A percentile compares a stretch with the other conserved stretches of the same genome.
These are phyloP conservation scores for Grus americana DNA, from an alignment of 2,113 vertebrate genomes.

Conservation along the genomic window DNA sequence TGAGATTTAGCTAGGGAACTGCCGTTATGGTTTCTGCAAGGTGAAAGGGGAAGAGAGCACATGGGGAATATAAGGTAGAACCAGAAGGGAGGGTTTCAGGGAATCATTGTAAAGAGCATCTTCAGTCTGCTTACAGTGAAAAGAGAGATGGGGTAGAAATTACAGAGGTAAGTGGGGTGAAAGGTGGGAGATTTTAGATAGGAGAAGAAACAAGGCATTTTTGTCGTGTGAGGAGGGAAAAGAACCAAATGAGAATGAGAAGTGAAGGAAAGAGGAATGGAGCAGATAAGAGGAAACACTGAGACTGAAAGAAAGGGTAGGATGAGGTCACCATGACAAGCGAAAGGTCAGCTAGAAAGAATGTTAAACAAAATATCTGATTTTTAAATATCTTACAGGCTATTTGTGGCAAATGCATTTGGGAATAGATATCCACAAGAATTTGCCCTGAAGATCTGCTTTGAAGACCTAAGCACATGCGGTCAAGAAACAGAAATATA, in stretches of 20 bases:
- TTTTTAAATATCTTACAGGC: slow-evolving; percentile 56
- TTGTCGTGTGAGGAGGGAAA: background rate
- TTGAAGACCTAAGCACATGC: slow-evolving; percentile 40
- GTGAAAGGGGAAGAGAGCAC: background rate
- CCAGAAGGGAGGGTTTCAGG: background rate
- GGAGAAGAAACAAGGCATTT: background rate
- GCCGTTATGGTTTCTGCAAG: background rate
- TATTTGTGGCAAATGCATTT: slow-evolving; percentile 43
- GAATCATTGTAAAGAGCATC: background rate
- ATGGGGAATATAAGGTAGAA: background rate
- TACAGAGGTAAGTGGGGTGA: background rate
- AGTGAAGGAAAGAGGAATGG: slow-evolving; percentile 4
- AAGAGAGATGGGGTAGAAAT: background rate
- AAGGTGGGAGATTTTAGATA: background rate
- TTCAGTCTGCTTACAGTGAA: background rate
- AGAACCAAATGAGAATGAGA: background rate
- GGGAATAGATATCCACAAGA: slow-evolving; percentile 57
- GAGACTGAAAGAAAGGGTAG: background rate
- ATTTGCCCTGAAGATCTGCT: slow-evolving; percentile 60
- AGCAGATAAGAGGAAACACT: background rate
- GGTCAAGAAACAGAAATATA: background rate
- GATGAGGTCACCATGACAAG: slow-evolving; percentile 19
- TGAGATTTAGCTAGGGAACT: background rate
- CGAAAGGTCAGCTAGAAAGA: slow-evolving; percentile 22
- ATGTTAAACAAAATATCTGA: slow-evolving; percentile 55